These are phyloP conservation scores for Nicator chloris DNA, from an alignment of 2,113 vertebrate genomes.

Conservation along the genomic window DNA sequence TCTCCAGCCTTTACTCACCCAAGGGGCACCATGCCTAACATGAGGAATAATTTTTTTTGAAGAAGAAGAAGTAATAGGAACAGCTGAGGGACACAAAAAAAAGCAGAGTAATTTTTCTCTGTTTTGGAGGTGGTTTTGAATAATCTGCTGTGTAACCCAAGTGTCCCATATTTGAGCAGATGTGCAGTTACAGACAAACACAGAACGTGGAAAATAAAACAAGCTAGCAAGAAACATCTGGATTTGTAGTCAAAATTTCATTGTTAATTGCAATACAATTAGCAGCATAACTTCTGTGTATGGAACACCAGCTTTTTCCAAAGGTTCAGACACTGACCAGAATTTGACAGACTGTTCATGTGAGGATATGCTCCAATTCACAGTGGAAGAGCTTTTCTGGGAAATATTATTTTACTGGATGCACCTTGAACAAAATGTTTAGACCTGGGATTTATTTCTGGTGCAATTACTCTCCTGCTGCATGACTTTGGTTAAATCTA, in stretches of 20 bases:
- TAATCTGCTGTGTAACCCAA: background rate
- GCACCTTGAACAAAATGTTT: background rate
- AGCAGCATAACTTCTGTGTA: background rate
- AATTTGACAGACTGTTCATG: background rate
- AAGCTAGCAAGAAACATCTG: background rate
- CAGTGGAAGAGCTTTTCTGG: background rate
- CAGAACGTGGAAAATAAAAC: background rate
- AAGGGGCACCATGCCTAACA: constrained; percentile 30
- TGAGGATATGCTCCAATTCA: background rate
- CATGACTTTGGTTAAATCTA: background rate
- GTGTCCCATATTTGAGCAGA: background rate
- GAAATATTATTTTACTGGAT: background rate
- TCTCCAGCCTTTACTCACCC: constrained; percentile 26
- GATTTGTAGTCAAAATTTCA: background rate
- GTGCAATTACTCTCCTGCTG: fast-evolving
- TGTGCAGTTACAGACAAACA: background rate
- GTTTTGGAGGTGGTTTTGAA: background rate
- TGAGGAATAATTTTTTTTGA: constrained; percentile 35
- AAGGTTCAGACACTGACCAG: background rate
- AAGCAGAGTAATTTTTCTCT: background rate
- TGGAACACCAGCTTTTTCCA: background rate
- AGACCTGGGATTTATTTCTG: background rate
- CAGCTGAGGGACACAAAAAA: background rate
- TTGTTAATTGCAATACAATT: background rate
- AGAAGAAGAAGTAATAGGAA: background rate